phyloP scores from a whole-genome alignment of 2,113 vertebrate genomes.

The Chloropsis hardwickii region DNA sequence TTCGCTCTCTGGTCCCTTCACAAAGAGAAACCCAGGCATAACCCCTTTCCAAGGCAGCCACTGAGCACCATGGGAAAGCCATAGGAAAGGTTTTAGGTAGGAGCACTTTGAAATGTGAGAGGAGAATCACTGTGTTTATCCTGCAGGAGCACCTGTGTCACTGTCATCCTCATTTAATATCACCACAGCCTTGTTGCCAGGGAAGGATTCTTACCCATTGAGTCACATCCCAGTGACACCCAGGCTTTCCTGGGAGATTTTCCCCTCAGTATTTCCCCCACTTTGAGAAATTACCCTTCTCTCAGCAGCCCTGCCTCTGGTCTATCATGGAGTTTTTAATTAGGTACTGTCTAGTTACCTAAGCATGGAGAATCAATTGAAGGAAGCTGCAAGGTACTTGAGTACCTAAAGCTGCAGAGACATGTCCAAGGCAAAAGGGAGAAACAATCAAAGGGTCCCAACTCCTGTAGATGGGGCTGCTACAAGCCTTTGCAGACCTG shows the following conservation, averaged over 20 bases:
- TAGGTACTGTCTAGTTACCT: neutral
- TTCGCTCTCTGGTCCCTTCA: neutral
- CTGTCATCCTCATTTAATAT: neutral
- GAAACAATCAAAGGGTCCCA: neutral
- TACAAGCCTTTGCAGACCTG: neutral
- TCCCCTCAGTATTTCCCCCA: neutral
- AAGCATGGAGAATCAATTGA: neutral
- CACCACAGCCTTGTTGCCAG: neutral
- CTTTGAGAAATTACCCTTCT: neutral
- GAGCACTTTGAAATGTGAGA: neutral
- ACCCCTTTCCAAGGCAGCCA: neutral
- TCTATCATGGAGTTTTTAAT: neutral
- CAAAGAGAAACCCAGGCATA: neutral
- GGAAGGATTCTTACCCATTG: neutral
- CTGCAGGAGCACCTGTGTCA: neutral
- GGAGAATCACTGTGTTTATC: neutral
- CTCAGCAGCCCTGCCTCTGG: neutral
- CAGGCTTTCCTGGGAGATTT: neutral
- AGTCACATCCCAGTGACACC: neutral
- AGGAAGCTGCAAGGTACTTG: neutral
- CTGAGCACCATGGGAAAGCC: neutral
- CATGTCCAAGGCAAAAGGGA: neutral
- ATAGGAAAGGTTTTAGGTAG: neutral
- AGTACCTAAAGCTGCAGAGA: neutral
- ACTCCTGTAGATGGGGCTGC: neutral